A percentile compares a stretch with the other conserved stretches of the same genome.
Evolutionary conservation across 2,888 invertebrate species (phyloP).

Genomic region (Tetheella fluctuosa): DNA sequence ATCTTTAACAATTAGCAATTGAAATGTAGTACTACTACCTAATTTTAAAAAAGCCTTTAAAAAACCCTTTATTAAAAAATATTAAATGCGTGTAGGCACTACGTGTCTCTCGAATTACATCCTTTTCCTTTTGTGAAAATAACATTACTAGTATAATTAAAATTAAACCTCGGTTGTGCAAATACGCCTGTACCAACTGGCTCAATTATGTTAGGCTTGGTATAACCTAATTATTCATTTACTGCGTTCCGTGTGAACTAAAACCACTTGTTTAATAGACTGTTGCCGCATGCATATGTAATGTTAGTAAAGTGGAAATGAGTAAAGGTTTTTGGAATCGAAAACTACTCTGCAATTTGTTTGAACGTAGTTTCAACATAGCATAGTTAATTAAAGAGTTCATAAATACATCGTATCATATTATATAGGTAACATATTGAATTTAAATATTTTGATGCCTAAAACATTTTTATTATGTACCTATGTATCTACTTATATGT

Average conservation of each 20-base stretch:
- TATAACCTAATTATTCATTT: slow-evolving; percentile 33
- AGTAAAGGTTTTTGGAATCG: neutral
- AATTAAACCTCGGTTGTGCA: slow-evolving; percentile 1
- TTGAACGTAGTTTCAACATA: too few relatives aligned
- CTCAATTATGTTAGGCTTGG: slow-evolving; percentile 1
- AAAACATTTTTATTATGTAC: too few relatives aligned
- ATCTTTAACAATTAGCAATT: too few relatives aligned
- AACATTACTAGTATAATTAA: slow-evolving; percentile 7
- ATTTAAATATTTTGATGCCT: too few relatives aligned
- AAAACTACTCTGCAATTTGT: neutral
- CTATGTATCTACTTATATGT: too few relatives aligned
- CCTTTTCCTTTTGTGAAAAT: slow-evolving; percentile 7
- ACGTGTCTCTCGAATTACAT: too few relatives aligned
- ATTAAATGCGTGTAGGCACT: neutral
- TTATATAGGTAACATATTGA: too few relatives aligned
- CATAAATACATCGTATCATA: too few relatives aligned
- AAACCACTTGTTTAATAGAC: slow-evolving; percentile 32
- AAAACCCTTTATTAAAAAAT: too few relatives aligned
- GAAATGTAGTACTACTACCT: too few relatives aligned
- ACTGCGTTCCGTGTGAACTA: slow-evolving; percentile 20
- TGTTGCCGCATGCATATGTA: slow-evolving; percentile 25
- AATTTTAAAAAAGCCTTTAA: too few relatives aligned
- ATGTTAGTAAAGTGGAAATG: slow-evolving; percentile 22
- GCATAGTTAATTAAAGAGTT: too few relatives aligned
- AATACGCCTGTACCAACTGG: slow-evolving; percentile 1